A percentile compares a stretch with the other conserved stretches of the same genome.
phyloP scores from a whole-genome alignment of 2,888 invertebrate genomes.

The Erebia aethiops region DNA sequence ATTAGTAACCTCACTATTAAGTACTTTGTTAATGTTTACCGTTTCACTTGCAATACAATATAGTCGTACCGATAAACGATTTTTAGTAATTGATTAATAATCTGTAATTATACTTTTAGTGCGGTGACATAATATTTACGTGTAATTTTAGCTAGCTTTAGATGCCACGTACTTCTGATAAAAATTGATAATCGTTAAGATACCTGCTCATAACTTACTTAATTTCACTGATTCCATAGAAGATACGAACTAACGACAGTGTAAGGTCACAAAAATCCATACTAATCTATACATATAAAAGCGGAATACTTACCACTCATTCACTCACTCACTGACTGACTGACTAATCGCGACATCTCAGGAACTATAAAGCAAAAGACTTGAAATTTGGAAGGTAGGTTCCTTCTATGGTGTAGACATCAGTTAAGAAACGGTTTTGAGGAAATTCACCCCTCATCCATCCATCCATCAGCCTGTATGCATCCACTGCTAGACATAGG shows the following conservation, averaged over 20 bases:
- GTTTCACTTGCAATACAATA: neutral
- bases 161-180: neutral
- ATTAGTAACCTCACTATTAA: constrained; percentile 47
- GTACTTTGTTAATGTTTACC: constrained; percentile 19
- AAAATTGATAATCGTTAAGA: neutral
- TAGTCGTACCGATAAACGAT: neutral
- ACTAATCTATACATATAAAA: no score
- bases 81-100: neutral
- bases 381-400: no score
- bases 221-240: neutral
- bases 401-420: no score
- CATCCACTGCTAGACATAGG: no score
- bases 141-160: constrained; percentile 8
- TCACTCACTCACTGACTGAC: no score
- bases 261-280: no score
- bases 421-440: no score
- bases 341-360: no score
- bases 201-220: neutral
- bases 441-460: no score
- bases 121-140: constrained; percentile 20
- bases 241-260: neutral
- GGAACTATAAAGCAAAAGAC: no score
- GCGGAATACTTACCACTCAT: no score
- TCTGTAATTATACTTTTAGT: constrained; percentile 6
- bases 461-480: no score